Evolutionary conservation across 2,113 vertebrate species (phyloP).

Genomic region (Phalacrocorax brasilianus): DNA sequence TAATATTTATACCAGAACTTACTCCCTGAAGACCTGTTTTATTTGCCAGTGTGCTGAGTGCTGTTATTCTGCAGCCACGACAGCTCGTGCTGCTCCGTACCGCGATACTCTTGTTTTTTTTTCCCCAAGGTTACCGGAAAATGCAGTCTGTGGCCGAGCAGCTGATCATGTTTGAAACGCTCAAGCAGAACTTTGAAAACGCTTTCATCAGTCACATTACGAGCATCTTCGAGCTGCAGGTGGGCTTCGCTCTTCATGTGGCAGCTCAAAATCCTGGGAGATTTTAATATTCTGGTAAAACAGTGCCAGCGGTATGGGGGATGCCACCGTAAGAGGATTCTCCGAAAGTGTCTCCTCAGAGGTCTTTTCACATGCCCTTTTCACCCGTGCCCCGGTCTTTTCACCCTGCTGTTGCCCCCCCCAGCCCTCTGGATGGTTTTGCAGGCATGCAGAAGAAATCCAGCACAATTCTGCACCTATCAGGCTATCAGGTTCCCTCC

Average conservation of each 20-base stretch:
- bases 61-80: not conserved
- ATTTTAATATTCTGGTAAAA: not conserved
- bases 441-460: not conserved
- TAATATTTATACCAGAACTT: not conserved
- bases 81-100: fast-evolving
- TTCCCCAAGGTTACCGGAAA: conserved; percentile 21
- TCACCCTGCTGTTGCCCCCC: not conserved
- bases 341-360: not conserved
- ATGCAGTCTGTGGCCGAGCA: conserved; percentile 57
- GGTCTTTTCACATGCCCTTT: not conserved
- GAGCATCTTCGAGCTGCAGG: conserved; percentile 24
- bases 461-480: not conserved
- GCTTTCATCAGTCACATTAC: conserved; percentile 33
- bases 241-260: not conserved
- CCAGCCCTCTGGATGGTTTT: not conserved
- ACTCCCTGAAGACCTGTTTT: not conserved
- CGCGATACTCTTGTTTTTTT: not conserved
- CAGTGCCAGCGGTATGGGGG: fast-evolving
- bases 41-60: not conserved
- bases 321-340: not conserved
- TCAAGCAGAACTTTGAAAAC: conserved; percentile 61
- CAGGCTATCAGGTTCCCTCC: not conserved
- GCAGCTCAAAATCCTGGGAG: not conserved
- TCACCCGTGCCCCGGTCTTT: not conserved
- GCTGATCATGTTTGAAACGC: conserved; percentile 57